These are phyloP conservation scores for Spea bombifrons DNA, from an alignment of 2,113 vertebrate genomes.

Conservation along the genomic window DNA sequence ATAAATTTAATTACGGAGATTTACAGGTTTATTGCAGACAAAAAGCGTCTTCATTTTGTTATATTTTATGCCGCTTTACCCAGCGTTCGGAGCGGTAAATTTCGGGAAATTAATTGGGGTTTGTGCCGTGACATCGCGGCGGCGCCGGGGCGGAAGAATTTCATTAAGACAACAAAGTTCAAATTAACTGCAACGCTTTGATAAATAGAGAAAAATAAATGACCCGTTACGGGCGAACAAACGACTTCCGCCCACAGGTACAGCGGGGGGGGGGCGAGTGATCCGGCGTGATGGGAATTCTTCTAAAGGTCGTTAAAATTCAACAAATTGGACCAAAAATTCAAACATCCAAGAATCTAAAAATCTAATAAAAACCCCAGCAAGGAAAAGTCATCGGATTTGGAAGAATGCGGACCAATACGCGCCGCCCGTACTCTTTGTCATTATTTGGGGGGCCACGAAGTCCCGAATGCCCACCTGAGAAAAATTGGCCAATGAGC, in stretches of 20 bases:
- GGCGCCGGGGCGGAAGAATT: not conserved
- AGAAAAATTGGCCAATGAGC: too few relatives aligned
- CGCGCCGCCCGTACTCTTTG: too few relatives aligned
- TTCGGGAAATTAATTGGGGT: not conserved
- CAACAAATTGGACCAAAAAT: too few relatives aligned
- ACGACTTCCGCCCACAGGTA: constrained; percentile 12
- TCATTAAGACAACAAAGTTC: constrained; percentile 11
- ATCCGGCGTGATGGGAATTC: constrained; percentile 22
- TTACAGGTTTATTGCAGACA: too few relatives aligned
- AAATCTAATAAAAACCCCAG: too few relatives aligned
- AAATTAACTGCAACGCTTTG: constrained; percentile 11
- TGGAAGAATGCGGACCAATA: too few relatives aligned
- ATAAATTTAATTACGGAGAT: too few relatives aligned
- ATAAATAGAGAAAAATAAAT: constrained; percentile 28
- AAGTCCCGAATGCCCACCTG: too few relatives aligned
- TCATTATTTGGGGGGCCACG: too few relatives aligned
- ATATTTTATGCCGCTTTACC: constrained; percentile 6
- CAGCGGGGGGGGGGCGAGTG: constrained; percentile 9
- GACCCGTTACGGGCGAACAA: constrained; percentile 16
- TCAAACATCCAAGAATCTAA: too few relatives aligned
- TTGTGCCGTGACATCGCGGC: not conserved
- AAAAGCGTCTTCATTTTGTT: not conserved
- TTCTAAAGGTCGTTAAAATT: not conserved
- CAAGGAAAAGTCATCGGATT: too few relatives aligned
- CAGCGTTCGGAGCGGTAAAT: not conserved